Percentiles rank a stretch among this genome's conserved stretches.
phyloP scores from a whole-genome alignment of 2,888 invertebrate genomes.

The Cosmia pyralina region DNA sequence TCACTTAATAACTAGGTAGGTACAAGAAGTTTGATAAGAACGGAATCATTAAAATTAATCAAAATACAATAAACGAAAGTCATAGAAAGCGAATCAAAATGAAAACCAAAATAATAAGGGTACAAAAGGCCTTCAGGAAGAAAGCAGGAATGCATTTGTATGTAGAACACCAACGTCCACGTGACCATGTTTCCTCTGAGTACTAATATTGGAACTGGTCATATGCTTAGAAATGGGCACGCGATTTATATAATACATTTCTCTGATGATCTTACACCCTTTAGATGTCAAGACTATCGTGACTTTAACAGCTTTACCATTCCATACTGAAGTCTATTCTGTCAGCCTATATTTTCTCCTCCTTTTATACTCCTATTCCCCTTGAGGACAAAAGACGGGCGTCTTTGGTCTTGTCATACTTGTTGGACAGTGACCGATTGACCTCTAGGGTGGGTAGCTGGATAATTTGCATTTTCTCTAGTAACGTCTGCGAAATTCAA shows the following conservation, averaged over 20 bases:
- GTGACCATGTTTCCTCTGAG: too few species aligned
- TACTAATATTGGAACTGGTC: slow-evolving; percentile 6
- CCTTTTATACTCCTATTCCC: too few species aligned
- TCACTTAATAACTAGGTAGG: too few species aligned
- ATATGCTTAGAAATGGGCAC: neutral
- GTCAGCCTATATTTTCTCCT: neutral
- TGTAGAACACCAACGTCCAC: too few species aligned
- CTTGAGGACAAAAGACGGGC: too few species aligned
- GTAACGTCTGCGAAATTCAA: neutral
- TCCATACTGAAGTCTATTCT: neutral
- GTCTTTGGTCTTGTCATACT: neutral
- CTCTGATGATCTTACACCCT: neutral
- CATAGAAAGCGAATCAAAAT: too few species aligned
- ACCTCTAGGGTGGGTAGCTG: neutral
- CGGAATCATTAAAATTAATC: too few species aligned
- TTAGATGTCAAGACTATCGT: neutral
- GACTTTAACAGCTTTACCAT: neutral
- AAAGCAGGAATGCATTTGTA: too few species aligned
- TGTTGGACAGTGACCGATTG: neutral
- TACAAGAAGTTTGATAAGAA: too few species aligned
- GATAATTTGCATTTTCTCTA: neutral
- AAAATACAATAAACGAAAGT: too few species aligned
- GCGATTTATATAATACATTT: neutral
- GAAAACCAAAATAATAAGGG: too few species aligned
- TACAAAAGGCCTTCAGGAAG: too few species aligned